Conservation (phyloP, 2,797 vertebrate species). For the Babyrousa celebensis region DNA sequence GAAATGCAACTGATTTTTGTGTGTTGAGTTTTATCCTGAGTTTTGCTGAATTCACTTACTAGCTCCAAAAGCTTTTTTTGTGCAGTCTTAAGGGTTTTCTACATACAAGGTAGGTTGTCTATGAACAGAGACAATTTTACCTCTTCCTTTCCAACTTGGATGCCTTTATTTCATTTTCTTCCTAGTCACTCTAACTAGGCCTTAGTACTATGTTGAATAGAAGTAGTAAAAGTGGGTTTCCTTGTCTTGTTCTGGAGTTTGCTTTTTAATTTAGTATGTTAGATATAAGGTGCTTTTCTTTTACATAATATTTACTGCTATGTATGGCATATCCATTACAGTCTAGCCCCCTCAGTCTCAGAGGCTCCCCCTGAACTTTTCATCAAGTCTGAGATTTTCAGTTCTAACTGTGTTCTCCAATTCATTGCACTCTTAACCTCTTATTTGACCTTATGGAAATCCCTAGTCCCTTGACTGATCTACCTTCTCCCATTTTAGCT, state of each 20-base stretch:
- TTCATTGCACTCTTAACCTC: slow-evolving; percentile 7
- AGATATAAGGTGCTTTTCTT: slow-evolving; percentile 7
- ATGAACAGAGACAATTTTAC: background rate
- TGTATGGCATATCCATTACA: background rate
- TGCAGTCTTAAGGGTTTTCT: background rate
- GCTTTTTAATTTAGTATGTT: slow-evolving; percentile 30
- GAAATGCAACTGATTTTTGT: background rate
- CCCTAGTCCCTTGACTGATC: background rate
- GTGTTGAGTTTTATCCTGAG: background rate
- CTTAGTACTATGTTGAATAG: background rate
- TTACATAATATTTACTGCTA: background rate
- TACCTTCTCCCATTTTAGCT: background rate
- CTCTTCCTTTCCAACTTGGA: slow-evolving; percentile 5
- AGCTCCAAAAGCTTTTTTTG: background rate
- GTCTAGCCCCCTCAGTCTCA: background rate
- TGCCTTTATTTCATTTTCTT: slow-evolving; percentile 49
- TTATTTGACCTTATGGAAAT: background rate
- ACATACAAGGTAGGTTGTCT: background rate
- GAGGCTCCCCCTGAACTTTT: background rate
- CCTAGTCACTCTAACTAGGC: background rate
- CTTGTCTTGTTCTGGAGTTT: slow-evolving; percentile 33
- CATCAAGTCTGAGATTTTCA: slow-evolving; percentile 25
- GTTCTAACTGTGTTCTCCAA: background rate
- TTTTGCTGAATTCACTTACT: background rate
- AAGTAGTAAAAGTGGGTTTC: background rate